Evolutionary conservation across 2,113 vertebrate species (phyloP), one percentile per base, ranked within the genome.

Genomic region (Arothron firmamentum): DNA sequence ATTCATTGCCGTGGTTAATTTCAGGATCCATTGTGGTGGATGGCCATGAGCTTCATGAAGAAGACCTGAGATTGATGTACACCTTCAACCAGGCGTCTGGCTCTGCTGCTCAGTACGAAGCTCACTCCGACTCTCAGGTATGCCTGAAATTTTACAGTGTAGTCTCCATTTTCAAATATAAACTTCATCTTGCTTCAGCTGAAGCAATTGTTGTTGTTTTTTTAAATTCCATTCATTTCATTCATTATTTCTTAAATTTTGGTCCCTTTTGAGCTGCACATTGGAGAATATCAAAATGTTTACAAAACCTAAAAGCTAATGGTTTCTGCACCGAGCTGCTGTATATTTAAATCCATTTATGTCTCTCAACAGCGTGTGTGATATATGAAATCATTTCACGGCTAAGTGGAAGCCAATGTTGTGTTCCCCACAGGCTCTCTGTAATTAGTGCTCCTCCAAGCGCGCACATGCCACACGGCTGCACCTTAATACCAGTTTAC

Each of bases 41-140:
- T 34, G 95, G 94, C 9, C 93, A 98, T 0, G 93, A 96, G n/a
- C 89, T 99, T 14, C 94, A 92, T 0, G 92, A 87, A 46, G 96
- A 98, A 17, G 97, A 99, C 59, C 89, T 99, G 59, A 93, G 95
- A 42, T 89, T 99, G 70, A 92, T 97, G 89, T 94, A 99, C 72
- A 89, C 90, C 25, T 96, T 97, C 52, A 90, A 96, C 63, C 95
- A 95, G 87, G 81, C 75, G 21, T 69, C 90, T 15, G 91, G 81
- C 65, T 87, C 79, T 2, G 88, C 90, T 23, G 42, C 88, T 0
- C 94, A 95, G 42, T 98, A 92, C 10, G 97, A 99, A 86, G 94
- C 96, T 0, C 96, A 98, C 83, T 97, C 96, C 0, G 96, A 99
- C 62, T 81, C 92, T 47, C 96, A 99, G 94, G 97, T 98, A 90